Base-by-base conservation (phyloP, 2,113 vertebrate species). In the Albula glossodonta region DNA sequence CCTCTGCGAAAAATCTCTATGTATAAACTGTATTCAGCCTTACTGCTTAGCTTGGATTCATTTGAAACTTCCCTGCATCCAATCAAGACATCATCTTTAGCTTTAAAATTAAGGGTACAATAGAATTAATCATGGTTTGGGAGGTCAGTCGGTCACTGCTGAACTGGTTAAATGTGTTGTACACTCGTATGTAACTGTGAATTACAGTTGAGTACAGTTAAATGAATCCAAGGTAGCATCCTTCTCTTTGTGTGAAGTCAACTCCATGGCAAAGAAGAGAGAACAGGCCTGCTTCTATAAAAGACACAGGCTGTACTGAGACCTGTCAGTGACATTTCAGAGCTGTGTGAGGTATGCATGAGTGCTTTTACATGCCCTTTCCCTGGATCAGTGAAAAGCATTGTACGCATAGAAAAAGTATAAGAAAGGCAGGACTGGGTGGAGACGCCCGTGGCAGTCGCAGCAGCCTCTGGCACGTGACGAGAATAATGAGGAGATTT, bases 1-100 rank as follows among this genome's bases (percentile, higher is more conserved):
- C 95, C 95, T 95, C 82, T 90, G 95, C 95, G 96, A 96, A 97
- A 97, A 96, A 95, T 12, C 12, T 96, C 93, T 90, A 93, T 95
- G 91, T 95, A 96, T 95, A 95, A 94, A 96, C 95, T 95, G 95
- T 94, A 94, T 95, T 95, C 91, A 95, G 96, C 96, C 95, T 95
- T 92, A 92, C 93, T 79, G 84, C 91, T 95, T 93, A 96, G 96
- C 94, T 94, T 94, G 31, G 31, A 41, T 41, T 41, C 31, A 41
- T 41, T 41, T 41, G 31, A 41, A 41, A 41, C 31, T 41, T 41
- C 31, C 31, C 31, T 41, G 31, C 31, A 41, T 41, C 31, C 31
- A 41, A 41, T 41, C 31, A 41, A 41, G 31, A 41, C 31, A 41
- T 41, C 31, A 41, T 41, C 31, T 41, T 41, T 41, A 41, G 31